Conservation (phyloP, 2,113 vertebrate genomes). For the Phoenicopterus ruber region DNA sequence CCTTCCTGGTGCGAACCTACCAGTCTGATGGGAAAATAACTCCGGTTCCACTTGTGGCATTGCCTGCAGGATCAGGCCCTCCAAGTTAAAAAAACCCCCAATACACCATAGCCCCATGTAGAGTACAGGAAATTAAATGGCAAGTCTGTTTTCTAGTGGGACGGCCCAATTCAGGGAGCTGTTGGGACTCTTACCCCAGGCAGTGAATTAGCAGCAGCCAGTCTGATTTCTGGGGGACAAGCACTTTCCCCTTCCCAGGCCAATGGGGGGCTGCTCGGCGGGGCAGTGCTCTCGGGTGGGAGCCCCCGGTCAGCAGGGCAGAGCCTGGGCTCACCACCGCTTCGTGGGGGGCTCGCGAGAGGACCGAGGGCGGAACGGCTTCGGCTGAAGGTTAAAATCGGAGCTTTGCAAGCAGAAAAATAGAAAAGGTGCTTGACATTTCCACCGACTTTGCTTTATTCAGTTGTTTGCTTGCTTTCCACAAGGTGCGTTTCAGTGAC, state of each 20-base stretch:
- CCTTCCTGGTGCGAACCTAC: neutral
- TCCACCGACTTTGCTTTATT: neutral
- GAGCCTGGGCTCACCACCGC: neutral
- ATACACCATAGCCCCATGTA: neutral
- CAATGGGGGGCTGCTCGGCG: too few relatives aligned
- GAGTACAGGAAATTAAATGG: conserved; percentile 38
- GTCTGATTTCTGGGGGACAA: neutral
- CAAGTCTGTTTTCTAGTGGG: neutral
- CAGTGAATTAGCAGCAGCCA: neutral
- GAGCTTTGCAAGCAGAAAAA: neutral
- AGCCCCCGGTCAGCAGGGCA: neutral
- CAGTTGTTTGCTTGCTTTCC: neutral
- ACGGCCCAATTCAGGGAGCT: neutral
- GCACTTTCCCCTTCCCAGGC: neutral
- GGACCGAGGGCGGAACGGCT: neutral
- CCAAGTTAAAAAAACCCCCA: conserved; percentile 1
- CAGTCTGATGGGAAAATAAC: neutral
- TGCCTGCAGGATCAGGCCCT: neutral
- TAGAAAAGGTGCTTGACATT: neutral
- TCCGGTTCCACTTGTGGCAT: neutral
- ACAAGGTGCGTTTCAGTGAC: neutral
- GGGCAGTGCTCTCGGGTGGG: neutral
- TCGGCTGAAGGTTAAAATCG: fast-evolving
- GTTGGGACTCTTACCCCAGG: neutral
- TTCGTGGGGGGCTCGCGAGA: neutral